Conservation (phyloP, 1,140 invertebrate species). For the Proctacanthus coquilletti region DNA sequence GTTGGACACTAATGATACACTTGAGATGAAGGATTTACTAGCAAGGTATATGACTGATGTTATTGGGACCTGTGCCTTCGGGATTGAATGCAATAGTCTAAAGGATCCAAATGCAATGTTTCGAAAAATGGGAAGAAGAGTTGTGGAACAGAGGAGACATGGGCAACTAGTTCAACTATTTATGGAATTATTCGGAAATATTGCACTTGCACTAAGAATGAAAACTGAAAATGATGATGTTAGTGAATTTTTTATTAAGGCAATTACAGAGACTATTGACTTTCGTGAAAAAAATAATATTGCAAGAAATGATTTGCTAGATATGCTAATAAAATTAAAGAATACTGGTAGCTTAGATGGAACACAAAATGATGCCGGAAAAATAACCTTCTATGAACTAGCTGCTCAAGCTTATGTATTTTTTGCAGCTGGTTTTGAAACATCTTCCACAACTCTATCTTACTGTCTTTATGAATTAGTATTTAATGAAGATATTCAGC, state of each 20-base stretch:
- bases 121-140: conserved; percentile 15
- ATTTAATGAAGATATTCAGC: conserved; percentile 31
- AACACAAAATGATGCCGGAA: neutral
- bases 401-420: conserved; percentile 43
- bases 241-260: conserved; percentile 24
- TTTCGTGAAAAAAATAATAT: conserved; percentile 27
- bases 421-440: conserved; percentile 45
- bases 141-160: conserved; percentile 13
- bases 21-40: conserved; percentile 28
- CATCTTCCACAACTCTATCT: conserved; percentile 30
- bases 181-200: conserved; percentile 13
- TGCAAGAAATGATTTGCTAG: conserved; percentile 31
- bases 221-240: conserved; percentile 10
- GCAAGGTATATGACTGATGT: conserved; percentile 41
- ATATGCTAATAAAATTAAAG: conserved; percentile 26
- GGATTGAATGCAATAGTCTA: conserved; percentile 37
- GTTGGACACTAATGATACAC: conserved; percentile 6
- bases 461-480: conserved; percentile 34
- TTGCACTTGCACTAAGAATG: conserved; percentile 1
- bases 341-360: neutral
- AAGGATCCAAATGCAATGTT: conserved; percentile 37
- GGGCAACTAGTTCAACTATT: conserved; percentile 9
- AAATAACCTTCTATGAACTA: conserved; percentile 17
- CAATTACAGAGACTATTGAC: conserved; percentile 23
- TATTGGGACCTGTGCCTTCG: conserved; percentile 41